A percentile compares a stretch with the other conserved stretches of the same genome.
Evolutionary conservation across 2,113 vertebrate species (phyloP).

Genomic region (Syngnathus typhle): DNA sequence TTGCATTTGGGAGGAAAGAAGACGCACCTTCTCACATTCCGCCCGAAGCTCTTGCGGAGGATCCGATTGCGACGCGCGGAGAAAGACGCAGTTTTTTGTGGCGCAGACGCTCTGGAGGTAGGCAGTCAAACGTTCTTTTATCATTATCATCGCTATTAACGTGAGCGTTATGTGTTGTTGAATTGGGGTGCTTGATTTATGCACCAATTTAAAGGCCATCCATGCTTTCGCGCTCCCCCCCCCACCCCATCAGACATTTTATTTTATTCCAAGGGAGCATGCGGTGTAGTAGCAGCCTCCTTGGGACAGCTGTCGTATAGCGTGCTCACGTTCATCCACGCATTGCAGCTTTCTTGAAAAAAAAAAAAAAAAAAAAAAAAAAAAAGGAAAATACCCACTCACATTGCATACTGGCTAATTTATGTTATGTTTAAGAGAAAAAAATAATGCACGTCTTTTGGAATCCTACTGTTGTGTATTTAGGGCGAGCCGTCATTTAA

Average conservation of each 20-base stretch:
- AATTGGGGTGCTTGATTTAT: conserved; percentile 28
- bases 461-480: conserved; percentile 50
- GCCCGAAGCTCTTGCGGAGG: conserved; percentile 56
- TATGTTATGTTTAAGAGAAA: background rate
- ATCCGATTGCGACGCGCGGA: conserved; percentile 60
- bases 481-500: conserved; percentile 28
- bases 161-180: conserved; percentile 35
- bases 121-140: conserved; percentile 55
- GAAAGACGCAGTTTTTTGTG: conserved; percentile 56
- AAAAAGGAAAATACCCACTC: conserved; percentile 34
- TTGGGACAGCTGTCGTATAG: conserved; percentile 62
- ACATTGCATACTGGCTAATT: background rate
- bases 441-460: conserved; percentile 52
- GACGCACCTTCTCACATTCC: conserved; percentile 55
- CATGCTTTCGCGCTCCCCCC: conserved; percentile 21
- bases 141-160: conserved; percentile 49
- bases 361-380: conserved; percentile 38
- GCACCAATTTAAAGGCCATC: conserved; percentile 16
- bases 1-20: conserved; percentile 65
- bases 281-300: conserved; percentile 60
- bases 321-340: conserved; percentile 52
- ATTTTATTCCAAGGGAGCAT: conserved; percentile 48
- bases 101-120: conserved; percentile 63
- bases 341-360: conserved; percentile 49
- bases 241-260: conserved; percentile 48